Evolutionary conservation across 1,140 invertebrate species (phyloP).

Genomic region (Caenorhabditis remanei): DNA sequence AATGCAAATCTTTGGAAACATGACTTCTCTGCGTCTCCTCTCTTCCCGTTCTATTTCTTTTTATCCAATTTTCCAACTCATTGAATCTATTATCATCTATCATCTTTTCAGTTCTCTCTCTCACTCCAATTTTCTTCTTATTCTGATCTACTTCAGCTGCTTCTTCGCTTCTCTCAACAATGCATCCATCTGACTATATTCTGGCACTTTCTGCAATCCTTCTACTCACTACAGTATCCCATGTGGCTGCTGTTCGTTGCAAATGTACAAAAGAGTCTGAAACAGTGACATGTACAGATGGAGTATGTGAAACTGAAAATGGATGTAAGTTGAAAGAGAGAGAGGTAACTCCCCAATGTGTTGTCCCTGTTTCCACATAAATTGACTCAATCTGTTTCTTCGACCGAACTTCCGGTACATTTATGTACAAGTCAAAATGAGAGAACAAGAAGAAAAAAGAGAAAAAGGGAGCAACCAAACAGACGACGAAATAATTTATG

Average conservation of each 20-base stretch:
- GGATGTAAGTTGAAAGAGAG: slow-evolving; percentile 59
- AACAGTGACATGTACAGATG: slow-evolving; percentile 61
- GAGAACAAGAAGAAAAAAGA: background rate
- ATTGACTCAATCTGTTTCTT: slow-evolving; percentile 40
- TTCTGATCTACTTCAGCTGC: background rate
- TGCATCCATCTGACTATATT: slow-evolving; percentile 21
- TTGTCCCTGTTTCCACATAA: background rate
- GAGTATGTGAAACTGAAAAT: slow-evolving; percentile 61
- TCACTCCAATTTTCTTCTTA: background rate
- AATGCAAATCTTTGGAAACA: background rate
- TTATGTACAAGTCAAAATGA: background rate
- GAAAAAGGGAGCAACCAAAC: background rate
- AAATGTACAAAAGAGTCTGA: slow-evolving; percentile 66
- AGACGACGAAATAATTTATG: background rate
- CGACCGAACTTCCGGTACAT: slow-evolving; percentile 51
- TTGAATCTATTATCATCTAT: slow-evolving; percentile 52
- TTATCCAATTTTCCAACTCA: slow-evolving; percentile 53
- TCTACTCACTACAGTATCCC: slow-evolving; percentile 21
- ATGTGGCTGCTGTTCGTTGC: slow-evolving; percentile 27
- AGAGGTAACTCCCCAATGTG: background rate
- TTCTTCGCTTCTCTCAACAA: background rate
- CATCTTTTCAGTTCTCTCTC: background rate
- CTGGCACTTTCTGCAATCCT: background rate
- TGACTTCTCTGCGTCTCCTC: slow-evolving; percentile 15
- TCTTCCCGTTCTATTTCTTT: background rate